A percentile compares a stretch with the other conserved stretches of the same genome.
phyloP scores from a whole-genome alignment of 2,797 vertebrate genomes.

The Acridotheres tristis region DNA sequence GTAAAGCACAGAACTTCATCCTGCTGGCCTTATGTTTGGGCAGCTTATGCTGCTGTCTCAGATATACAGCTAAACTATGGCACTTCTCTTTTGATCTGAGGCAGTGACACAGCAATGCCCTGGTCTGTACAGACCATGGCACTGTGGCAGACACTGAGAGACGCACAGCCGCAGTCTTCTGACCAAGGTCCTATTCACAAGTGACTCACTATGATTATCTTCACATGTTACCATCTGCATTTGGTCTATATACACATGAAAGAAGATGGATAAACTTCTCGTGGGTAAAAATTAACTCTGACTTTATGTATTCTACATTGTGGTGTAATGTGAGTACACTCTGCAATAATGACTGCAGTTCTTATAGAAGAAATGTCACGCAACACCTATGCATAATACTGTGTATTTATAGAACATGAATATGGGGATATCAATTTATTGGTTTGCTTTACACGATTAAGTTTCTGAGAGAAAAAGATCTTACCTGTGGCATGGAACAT shows the following conservation, averaged over 20 bases:
- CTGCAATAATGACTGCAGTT: neutral
- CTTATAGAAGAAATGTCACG: neutral
- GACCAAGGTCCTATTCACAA: neutral
- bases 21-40: neutral
- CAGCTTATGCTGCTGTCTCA: neutral
- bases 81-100: neutral
- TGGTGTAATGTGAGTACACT: neutral
- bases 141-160: neutral
- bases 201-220: neutral
- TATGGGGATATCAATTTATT: neutral
- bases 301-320: neutral
- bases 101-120: neutral
- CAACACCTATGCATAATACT: neutral
- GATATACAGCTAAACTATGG: neutral
- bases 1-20: neutral
- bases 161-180: neutral
- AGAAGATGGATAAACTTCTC: neutral
- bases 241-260: neutral
- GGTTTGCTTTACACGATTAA: neutral
- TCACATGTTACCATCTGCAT: neutral
- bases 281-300: neutral
- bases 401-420: neutral
- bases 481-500: slow-evolving; percentile 61
- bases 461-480: slow-evolving; percentile 12
- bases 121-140: neutral